Base-by-base conservation (phyloP, 2,888 invertebrate genomes). In the Eudemis profundana region DNA sequence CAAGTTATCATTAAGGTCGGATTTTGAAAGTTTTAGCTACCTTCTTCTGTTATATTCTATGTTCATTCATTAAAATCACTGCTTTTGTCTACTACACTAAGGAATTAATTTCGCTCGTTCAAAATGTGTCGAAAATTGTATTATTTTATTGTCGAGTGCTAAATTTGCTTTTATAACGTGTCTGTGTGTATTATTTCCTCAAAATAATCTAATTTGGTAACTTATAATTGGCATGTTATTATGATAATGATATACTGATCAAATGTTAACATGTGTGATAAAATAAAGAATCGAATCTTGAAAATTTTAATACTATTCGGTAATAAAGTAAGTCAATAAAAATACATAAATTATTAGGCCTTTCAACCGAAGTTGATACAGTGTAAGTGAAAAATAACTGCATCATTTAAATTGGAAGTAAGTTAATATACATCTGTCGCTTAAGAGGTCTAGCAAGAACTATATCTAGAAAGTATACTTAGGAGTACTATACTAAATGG, bases 391-490 rank as follows among this genome's bases (percentile, higher is more conserved):
- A 47, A 14, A 36, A 19, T 14, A 10, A 21, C 2, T 53, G 15
- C 19, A 33, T 33, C 4, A 29, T 50, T 54, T 15, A 1, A 29
- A 49, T 63, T 40, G 47, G 14, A 23, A 51, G 29, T 14, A 36
- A 36, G n/a, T 44, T 57, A 19, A 21, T 29, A 36, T 38, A 38
- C 14, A 10, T 40, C 8, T 15, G 3, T 40, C 40, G 1, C 14
- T 42, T 51, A 46, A n/a, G 23, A 46, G 27, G 14, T 21, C 38
- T 44, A 57, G 57, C 49, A 21, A 51, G 38, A 27, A 21, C 38
- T 60, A 64, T 19, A 46, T 47, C 59, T 65, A 65, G 19, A 68
- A 69, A 54, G 50, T 53, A 56, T 59, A 56, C 27, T 70, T n/a
- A 57, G 44, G 66, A 62, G 64, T 42, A 44, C 27, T 65, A 65